Conservation (phyloP, 2,888 invertebrate species). For the Achlya flavicornis region DNA sequence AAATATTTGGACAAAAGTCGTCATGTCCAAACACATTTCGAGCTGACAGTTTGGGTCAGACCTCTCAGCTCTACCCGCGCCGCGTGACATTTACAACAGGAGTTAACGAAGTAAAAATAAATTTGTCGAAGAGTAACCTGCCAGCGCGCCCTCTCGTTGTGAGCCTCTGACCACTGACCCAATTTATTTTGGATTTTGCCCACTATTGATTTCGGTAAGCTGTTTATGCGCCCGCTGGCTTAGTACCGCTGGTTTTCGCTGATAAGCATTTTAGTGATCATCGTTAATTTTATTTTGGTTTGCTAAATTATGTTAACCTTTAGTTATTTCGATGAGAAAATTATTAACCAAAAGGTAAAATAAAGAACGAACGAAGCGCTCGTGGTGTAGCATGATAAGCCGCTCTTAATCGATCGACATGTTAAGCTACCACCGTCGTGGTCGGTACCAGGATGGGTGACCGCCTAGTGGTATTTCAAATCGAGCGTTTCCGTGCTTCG, state of each 20-base stretch:
- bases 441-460: too few relatives aligned
- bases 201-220: slow-evolving; percentile 26
- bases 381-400: too few relatives aligned
- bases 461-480: too few relatives aligned
- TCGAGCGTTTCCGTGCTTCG: too few relatives aligned
- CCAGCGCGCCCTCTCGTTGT: slow-evolving; percentile 13
- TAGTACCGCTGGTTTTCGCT: not conserved
- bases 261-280: slow-evolving; percentile 2
- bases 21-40: not conserved
- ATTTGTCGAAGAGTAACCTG: slow-evolving; percentile 21
- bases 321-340: not conserved
- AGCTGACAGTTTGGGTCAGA: slow-evolving; percentile 4
- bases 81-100: not conserved
- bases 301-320: not conserved
- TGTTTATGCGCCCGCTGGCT: slow-evolving; percentile 32
- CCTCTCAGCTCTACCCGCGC: not conserved
- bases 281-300: not conserved
- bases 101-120: slow-evolving; percentile 19
- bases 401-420: too few relatives aligned
- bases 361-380: too few relatives aligned
- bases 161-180: slow-evolving; percentile 30
- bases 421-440: too few relatives aligned
- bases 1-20: too few relatives aligned
- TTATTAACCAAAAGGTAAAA: too few relatives aligned
- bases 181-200: slow-evolving; percentile 35